phyloP scores from a whole-genome alignment of 2,113 vertebrate genomes.

The Archocentrus centrarchus region DNA sequence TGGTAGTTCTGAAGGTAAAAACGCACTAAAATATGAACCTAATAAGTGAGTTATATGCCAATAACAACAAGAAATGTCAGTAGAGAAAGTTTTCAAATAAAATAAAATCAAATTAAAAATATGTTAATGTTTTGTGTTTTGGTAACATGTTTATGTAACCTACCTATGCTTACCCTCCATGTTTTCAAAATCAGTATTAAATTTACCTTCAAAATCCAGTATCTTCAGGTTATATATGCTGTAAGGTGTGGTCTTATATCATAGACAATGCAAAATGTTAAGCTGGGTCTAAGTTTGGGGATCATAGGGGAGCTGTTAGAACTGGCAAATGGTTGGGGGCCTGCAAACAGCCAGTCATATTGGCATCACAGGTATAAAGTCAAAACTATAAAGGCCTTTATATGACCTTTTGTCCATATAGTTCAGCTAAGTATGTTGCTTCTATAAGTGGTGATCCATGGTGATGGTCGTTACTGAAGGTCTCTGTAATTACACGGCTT shows the following conservation, averaged over 20 bases:
- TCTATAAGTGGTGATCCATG: not conserved
- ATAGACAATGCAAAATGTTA: not conserved
- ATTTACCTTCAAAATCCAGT: not conserved
- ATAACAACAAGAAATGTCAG: no score
- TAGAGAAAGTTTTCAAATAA: no score
- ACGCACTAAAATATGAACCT: no score
- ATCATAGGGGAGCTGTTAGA: not conserved
- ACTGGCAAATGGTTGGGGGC: not conserved
- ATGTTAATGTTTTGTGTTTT: no score
- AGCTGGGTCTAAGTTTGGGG: not conserved
- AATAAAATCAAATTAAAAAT: no score
- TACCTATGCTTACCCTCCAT: no score
- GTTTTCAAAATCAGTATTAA: no score
- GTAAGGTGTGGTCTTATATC: not conserved
- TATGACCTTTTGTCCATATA: not conserved
- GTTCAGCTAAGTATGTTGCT: not conserved
- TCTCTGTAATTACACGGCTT: not conserved
- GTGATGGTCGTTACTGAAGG: not conserved
- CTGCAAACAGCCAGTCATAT: not conserved
- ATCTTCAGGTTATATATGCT: not conserved
- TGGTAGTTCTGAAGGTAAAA: no score
- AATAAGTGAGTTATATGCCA: no score
- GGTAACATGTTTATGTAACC: no score
- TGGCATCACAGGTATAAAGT: not conserved
- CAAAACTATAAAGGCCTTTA: not conserved